Base-by-base conservation (phyloP, 2,797 vertebrate genomes). In the Tarsius wallacei region DNA sequence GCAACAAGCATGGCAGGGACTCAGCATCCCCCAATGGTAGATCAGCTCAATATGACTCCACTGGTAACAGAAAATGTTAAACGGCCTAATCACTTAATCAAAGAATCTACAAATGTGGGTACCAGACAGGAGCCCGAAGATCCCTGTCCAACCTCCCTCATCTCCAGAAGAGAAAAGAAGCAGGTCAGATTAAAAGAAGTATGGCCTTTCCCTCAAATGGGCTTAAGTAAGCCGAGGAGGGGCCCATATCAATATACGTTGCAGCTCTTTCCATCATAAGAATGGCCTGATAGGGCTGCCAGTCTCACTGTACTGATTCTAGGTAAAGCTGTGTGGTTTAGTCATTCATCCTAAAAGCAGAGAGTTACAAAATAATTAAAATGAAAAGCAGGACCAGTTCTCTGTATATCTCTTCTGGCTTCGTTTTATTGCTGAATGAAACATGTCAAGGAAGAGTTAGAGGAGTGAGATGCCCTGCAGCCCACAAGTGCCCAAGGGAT, bases 191-290 rank as follows among this genome's bases (percentile, higher is more conserved):
- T 53, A 31, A 55, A 22, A 61, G 61, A 91, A n/a, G 53, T 16
- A 4, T 0, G 14, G 26, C 16, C 51, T 49, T 74, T 51, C 68
- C 61, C 71, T 71, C 76, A 53, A 33, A 76, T 2, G 22, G 55
- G 74, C 16, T 10, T 5, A 13, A 51, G 11, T 12, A 61, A 36
- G 21, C 49, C 0, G 0, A 42, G n/a, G 31, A 84, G n/a, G 47
- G 55, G 17, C 11, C 10, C 16, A 0, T 13, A 36, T 12, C 21
- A 42, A 26, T 12, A 5, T 0, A 12, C 12, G 33, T 0, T 7
- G 15, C 63, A 49, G 70, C 22, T 59, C 73, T 36, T n/a, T 49
- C 68, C 47, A 12, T 42, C 9, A 4, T 1, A 31, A 80, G 1
- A 5, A 7, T 1, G 74, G 53, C 59, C 90, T 3, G 42, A 76